Base-by-base conservation (phyloP, 2,797 vertebrate genomes). In the Mico argentatus region DNA sequence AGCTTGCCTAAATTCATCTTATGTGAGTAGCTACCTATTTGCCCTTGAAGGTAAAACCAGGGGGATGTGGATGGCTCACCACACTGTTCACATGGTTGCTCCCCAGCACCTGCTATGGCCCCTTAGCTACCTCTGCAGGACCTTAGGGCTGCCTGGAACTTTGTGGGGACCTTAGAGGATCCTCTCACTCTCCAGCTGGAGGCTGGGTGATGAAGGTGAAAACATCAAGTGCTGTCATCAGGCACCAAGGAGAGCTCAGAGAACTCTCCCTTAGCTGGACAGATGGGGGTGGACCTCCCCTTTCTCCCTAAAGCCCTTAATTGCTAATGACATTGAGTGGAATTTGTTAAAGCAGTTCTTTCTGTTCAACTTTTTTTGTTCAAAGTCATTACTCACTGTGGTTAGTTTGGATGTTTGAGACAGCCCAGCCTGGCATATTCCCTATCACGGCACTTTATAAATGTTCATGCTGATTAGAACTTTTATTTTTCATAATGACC, bases 401-500 rank as follows among this genome's bases (percentile, higher is more conserved):
- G 39, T 97, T 97, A 81, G 33, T 95, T 48, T 96, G 96, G 59
- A 77, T 95, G 77, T 95, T 95, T 97, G 79, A 97, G 94, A 88
- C 97, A 73, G 96, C 96, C 92, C 77, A 33, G 70, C 11, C 91
- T 95, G 83, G 70, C 97, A 84, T 84, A 96, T 97, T 98, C 97
- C 77, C 97, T 95, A 96, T 90, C 64, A 55, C 57, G 96, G 94
- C 93, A 81, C 95, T 98, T 98, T 96, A 94, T 98, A 98, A 98
- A 98, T 97, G 97, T 97, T 98, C 95, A n/a, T 98, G 94, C 97
- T 97, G 97, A 98, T 98, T 98, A 97, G 96, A 98, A 98, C 73
- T 98, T 98, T 98, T 98, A 96, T 98, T 98, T 99, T 98, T 98
- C 97, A 93, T 98, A 98, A 98, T 98, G 98, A 97, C 97, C 92